These are phyloP conservation scores for Pogonus chalceus DNA, from an alignment of 1,140 invertebrate species.

Conservation along the genomic window DNA sequence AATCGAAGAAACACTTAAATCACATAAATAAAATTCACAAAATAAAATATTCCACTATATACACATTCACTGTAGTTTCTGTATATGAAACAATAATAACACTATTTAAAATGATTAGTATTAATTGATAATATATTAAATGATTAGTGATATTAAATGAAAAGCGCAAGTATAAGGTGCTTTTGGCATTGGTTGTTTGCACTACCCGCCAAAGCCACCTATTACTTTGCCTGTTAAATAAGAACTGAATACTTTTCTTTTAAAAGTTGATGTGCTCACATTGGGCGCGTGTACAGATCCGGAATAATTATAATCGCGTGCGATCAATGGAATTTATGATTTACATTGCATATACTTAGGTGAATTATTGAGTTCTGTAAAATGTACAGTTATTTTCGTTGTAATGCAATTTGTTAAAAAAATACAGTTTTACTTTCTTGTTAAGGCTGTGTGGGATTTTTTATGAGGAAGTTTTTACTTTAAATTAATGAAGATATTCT, in stretches of 20 bases:
- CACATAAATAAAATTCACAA: neutral
- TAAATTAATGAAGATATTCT: too few species aligned
- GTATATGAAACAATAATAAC: too few species aligned
- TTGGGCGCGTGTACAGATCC: neutral
- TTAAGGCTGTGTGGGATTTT: too few species aligned
- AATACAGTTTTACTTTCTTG: too few species aligned
- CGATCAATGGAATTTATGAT: too few species aligned
- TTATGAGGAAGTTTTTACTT: too few species aligned
- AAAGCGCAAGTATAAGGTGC: neutral
- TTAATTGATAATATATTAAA: neutral
- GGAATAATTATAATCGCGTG: too few species aligned
- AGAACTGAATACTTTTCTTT: neutral
- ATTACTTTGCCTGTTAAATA: neutral
- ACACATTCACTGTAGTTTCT: neutral
- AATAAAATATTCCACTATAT: neutral
- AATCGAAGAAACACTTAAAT: neutral
- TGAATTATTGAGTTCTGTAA: too few species aligned
- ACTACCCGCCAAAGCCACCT: neutral
- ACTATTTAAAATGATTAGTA: neutral
- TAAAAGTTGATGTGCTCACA: neutral
- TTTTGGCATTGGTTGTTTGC: neutral
- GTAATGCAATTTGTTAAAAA: too few species aligned
- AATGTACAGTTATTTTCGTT: too few species aligned
- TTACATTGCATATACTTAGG: too few species aligned
- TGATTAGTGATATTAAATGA: too few species aligned